These are phyloP conservation scores for Myripristis jacobus DNA, from an alignment of 2,797 vertebrate species.

Conservation along the genomic window DNA sequence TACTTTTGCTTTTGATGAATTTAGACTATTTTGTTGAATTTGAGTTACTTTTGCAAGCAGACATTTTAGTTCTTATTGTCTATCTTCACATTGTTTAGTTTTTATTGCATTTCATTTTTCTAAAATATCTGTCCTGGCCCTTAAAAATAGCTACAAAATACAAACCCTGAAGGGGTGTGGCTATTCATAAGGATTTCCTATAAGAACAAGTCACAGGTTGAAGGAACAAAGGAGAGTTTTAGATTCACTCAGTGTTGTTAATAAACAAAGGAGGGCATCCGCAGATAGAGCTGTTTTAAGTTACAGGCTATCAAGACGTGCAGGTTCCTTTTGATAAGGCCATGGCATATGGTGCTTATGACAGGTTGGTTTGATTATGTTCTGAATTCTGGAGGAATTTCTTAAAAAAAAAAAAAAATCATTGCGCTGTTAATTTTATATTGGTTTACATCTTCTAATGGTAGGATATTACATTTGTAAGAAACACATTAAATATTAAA, in stretches of 20 bases:
- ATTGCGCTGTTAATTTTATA: too few relatives aligned
- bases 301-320: slow-evolving; percentile 2
- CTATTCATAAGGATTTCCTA: slow-evolving; percentile 12
- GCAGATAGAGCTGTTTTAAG: slow-evolving; percentile 30
- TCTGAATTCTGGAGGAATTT: slow-evolving; percentile 9
- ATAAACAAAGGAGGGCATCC: slow-evolving; percentile 17
- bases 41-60: background rate
- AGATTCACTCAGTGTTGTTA: background rate
- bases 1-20: background rate
- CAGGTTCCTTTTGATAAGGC: slow-evolving; percentile 1
- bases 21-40: background rate
- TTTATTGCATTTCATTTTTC: background rate
- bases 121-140: too few relatives aligned
- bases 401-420: too few relatives aligned
- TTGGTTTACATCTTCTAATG: background rate
- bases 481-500: background rate
- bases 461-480: background rate
- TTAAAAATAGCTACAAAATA: too few relatives aligned
- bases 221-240: background rate
- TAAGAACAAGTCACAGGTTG: background rate
- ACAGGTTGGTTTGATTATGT: slow-evolving; percentile 8
- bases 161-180: background rate
- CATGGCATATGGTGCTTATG: background rate
- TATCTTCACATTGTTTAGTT: background rate
- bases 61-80: background rate